Evolutionary conservation across 2,888 invertebrate species (phyloP), one percentile per base, ranked within the genome.

Genomic region (Drosophila quasianomalipes): DNA sequence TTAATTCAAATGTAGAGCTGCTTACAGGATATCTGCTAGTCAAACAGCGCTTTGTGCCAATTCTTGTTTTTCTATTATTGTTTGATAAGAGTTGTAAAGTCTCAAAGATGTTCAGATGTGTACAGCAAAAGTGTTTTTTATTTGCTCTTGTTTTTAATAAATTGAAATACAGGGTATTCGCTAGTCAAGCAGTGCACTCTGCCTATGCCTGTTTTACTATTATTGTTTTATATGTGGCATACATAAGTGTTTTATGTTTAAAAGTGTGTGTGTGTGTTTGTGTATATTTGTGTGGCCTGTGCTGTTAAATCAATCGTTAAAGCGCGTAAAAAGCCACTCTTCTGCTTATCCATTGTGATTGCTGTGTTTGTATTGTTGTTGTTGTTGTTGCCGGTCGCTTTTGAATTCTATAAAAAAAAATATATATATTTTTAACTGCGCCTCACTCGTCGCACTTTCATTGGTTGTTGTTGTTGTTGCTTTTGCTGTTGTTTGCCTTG

Each of bases 281-380:
- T 79, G 51, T 71, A 28, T 37, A 28, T 74, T 44, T 83, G 77
- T 84, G 76, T 66, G 84, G 79, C 70, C 66, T 64, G 87, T 71
- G 87, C 71, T 76, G 89, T 89, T 86, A 89, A 85, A 89, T 85
- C 89, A 84, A 84, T 89, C 84, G 89, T 85, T 86, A 89, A 85
- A 89, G 59, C 61, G 87, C 78, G 65, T 80, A 78, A 81, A 79
- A 78, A 74, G 67, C 70, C 74, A 78, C 70, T 77, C 59, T 70
- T 55, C 63, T 68, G 16, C 55, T 67, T 51, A 66, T 61, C 47
- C 37, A 44, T 69, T 67, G 68, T 72, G 79, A 26, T 72, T 80
- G 54, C 65, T 79, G 54, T 69, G 57, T 54, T 64, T 60, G 47
- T 22, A 16, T 72, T 80, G 49, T 68, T 79, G 47, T 61, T 70